A percentile compares a stretch with the other conserved stretches of the same genome.
Evolutionary conservation across 30 jellyfish, hydroid and myxozoan genomes (phyloP).

Genomic region (Catostylus mosaicus): DNA sequence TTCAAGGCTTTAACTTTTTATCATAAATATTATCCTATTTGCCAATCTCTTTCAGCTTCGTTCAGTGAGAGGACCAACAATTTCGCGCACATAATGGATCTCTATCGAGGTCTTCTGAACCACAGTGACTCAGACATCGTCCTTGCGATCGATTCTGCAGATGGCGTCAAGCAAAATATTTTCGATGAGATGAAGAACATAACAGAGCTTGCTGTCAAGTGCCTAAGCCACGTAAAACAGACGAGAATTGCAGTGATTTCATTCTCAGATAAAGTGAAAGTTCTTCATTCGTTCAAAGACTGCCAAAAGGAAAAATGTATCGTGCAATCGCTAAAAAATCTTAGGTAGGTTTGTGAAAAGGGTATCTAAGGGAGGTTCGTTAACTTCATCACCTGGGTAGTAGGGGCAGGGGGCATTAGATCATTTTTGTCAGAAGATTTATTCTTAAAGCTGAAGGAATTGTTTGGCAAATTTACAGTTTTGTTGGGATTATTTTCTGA

Average conservation of each 20-base stretch:
- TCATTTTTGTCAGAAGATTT: too few relatives aligned
- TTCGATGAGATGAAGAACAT: constrained; percentile 58
- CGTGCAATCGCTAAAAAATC: constrained; percentile 29
- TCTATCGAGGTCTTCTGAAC: constrained; percentile 57
- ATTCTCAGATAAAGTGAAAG: constrained; percentile 46
- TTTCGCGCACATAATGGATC: constrained; percentile 42
- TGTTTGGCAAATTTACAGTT: too few relatives aligned
- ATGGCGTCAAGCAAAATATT: constrained; percentile 40
- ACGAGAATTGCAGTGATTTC: constrained; percentile 67
- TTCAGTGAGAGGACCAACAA: neutral
- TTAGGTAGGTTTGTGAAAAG: constrained; percentile 25
- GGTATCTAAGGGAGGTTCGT: too few relatives aligned
- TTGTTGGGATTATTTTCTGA: too few relatives aligned
- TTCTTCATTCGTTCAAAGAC: constrained; percentile 28
- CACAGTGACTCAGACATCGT: constrained; percentile 67
- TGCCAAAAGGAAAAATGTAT: constrained; percentile 53
- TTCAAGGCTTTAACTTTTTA: too few relatives aligned
- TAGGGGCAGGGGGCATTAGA: neutral
- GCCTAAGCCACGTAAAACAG: constrained; percentile 36
- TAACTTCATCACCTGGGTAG: too few relatives aligned
- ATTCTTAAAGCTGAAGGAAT: too few relatives aligned
- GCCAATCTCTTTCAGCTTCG: neutral
- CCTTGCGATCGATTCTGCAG: constrained; percentile 55
- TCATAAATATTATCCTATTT: too few relatives aligned
- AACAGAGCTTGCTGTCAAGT: constrained; percentile 55